Base-by-base conservation (phyloP, 2,797 vertebrate species). In the Anisognathus igniventris region DNA sequence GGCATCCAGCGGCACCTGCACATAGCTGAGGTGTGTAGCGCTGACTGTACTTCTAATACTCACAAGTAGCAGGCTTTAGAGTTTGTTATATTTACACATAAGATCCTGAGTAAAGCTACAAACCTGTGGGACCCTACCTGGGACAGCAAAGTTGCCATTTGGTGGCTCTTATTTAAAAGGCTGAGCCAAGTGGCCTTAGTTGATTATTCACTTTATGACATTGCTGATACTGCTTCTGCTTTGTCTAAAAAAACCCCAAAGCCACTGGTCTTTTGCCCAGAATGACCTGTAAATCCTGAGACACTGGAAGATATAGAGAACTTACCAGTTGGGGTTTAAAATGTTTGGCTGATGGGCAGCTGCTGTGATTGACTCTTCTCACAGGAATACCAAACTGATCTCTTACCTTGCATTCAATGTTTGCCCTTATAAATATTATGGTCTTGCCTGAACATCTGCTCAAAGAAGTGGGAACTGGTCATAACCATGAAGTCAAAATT, bases 251-350 rank as follows among this genome's bases (percentile, higher is more conserved):
- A 42, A 45, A 44, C 64, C 60, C 24, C 24, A 3, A 37, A 23
- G 11, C 0, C 47, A 56, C 35, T 65, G 11, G 33, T 67, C 16
- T 90, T 37, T 39, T 86, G 37, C 47, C 40, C 58, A 82, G 65
- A 54, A 48, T n/a, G 77, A 62, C 56, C 44, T 78, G 61, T 50
- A 95, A 89, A 93, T 53, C 51, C 58, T 60, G 44, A 77, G 33
- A 27, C 4, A 37, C 39, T 56, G 27, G 44, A 51, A 77, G 51
- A 73, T 15, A 8, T 14, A 58, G 44, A 78, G 40, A 86, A 70
- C 39, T 66, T 83, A 23, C 8, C 53, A 56, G 25, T 5, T 72
- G 42, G 14, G 19, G 53, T 91, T 68, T 76, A 71, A 89, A 48
- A 6, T 47, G 14, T 53, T 27, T 77, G 35, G n/a, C 39, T 83